These are phyloP conservation scores for Dasyornis broadbenti DNA, from an alignment of 2,113 vertebrate species.

Conservation along the genomic window DNA sequence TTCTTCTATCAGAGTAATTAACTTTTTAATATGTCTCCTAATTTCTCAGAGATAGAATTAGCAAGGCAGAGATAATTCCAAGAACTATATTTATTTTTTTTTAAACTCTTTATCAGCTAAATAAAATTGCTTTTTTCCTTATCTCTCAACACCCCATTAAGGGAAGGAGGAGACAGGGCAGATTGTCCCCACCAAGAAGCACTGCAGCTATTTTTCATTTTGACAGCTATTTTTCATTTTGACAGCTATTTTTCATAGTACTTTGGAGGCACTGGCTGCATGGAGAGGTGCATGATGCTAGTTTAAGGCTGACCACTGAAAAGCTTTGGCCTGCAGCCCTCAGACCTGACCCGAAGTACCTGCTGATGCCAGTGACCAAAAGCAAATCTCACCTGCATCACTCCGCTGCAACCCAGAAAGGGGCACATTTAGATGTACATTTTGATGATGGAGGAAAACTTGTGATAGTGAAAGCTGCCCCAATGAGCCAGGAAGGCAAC, in stretches of 20 bases:
- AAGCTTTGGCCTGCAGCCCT: neutral
- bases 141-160: slow-evolving; percentile 10
- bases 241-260: no score
- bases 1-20: neutral
- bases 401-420: fast-evolving
- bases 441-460: neutral
- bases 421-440: neutral
- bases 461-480: neutral
- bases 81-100: neutral
- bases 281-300: neutral
- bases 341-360: neutral
- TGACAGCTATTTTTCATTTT: no score
- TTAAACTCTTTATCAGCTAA: neutral
- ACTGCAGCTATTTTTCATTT: neutral
- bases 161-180: neutral
- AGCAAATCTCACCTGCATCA: neutral
- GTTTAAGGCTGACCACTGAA: neutral
- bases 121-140: neutral
- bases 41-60: neutral
- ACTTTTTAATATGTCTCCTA: neutral
- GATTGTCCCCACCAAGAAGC: neutral
- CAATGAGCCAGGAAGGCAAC: neutral
- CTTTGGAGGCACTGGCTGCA: neutral
- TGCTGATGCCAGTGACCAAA: fast-evolving
- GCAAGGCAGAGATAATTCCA: neutral